Evolutionary conservation across 2,888 invertebrate genomes (phyloP).

Genomic region (Erynnis tages): DNA sequence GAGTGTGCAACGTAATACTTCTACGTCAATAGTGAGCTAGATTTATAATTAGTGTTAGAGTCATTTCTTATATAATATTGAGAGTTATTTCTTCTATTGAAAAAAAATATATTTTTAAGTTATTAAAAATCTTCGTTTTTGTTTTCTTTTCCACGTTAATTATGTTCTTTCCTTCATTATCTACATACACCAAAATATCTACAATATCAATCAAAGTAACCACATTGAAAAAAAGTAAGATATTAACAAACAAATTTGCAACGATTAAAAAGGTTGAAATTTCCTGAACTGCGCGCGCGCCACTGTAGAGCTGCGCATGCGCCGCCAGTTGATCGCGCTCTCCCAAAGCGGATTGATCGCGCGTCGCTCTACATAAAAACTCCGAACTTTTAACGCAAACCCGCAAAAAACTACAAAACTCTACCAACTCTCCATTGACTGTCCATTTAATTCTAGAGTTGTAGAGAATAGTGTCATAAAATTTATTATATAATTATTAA

Average conservation of each 20-base stretch:
- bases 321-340: slow-evolving; percentile 71
- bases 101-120: too few relatives aligned
- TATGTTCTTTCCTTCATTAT: too few relatives aligned
- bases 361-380: slow-evolving; percentile 31
- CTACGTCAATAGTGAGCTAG: too few relatives aligned
- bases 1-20: too few relatives aligned
- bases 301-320: slow-evolving; percentile 65
- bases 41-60: too few relatives aligned
- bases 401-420: neutral
- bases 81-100: too few relatives aligned
- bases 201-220: too few relatives aligned
- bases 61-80: too few relatives aligned
- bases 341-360: slow-evolving; percentile 54
- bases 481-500: neutral
- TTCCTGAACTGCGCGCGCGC: slow-evolving; percentile 51
- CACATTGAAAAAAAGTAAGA: neutral
- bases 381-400: slow-evolving; percentile 29
- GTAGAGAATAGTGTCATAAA: neutral
- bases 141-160: too few relatives aligned
- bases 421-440: neutral
- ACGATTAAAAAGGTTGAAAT: slow-evolving; percentile 50
- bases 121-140: too few relatives aligned
- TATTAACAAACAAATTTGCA: neutral
- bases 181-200: too few relatives aligned
- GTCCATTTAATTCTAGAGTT: neutral